A percentile compares a stretch with the other conserved stretches of the same genome.
phyloP scores from a whole-genome alignment of 2,888 invertebrate genomes.

The Halocaridina rubra region DNA sequence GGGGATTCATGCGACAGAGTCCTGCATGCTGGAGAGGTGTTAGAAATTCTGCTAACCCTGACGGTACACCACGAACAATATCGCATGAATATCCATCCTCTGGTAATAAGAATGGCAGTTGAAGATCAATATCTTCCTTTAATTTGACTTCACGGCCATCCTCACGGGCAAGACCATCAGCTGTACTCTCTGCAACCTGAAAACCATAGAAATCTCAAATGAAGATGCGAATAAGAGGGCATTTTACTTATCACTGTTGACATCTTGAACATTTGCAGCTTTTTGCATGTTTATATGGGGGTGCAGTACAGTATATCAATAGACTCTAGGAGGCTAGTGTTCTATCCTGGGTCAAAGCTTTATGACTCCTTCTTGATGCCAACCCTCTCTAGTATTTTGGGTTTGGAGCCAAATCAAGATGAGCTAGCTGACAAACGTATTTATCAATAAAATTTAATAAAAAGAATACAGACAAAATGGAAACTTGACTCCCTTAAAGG shows the following conservation, averaged over 20 bases:
- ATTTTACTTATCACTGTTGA: no score
- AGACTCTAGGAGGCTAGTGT: no score
- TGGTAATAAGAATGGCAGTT: slow-evolving; percentile 90
- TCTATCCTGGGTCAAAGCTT: no score
- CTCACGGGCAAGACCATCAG: slow-evolving; percentile 89
- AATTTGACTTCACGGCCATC: slow-evolving; percentile 91
- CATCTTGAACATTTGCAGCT: no score
- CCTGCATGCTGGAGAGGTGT: slow-evolving; percentile 86
- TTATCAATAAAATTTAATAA: neutral
- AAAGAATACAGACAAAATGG: neutral
- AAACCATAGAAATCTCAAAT: no score
- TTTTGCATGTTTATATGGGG: no score
- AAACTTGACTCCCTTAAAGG: no score
- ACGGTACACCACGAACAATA: slow-evolving; percentile 91
- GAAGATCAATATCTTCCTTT: slow-evolving; percentile 87
- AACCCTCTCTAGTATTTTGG: no score
- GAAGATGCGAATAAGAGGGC: no score
- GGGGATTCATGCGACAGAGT: slow-evolving; percentile 88
- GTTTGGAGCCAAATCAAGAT: neutral
- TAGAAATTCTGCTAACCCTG: slow-evolving; percentile 86
- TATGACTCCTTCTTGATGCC: no score
- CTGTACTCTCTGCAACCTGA: slow-evolving; percentile 85
- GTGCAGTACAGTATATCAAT: no score
- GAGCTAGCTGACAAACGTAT: neutral
- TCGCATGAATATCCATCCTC: slow-evolving; percentile 99